A percentile compares a stretch with the other conserved stretches of the same genome.
These are phyloP conservation scores for Campoplex nolae DNA, from an alignment of 2,888 invertebrate species.

Conservation along the genomic window DNA sequence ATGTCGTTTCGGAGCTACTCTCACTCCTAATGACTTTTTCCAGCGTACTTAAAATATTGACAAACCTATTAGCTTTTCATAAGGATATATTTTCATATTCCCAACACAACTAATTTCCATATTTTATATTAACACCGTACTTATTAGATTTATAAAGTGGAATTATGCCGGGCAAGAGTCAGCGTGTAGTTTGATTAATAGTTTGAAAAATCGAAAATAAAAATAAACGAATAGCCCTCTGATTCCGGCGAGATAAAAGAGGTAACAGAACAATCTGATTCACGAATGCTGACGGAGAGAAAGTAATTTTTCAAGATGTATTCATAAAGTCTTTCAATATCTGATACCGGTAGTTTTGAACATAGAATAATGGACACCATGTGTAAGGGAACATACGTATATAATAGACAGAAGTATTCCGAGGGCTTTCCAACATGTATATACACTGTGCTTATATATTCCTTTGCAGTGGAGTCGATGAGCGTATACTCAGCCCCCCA, in stretches of 20 bases:
- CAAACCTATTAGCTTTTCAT: not conserved
- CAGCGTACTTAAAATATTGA: not conserved
- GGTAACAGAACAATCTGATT: not conserved
- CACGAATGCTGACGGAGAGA: not conserved
- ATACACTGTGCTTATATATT: constrained; percentile 21
- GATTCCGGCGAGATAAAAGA: too few species aligned
- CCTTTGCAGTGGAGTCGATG: constrained; percentile 48
- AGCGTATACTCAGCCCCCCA: constrained; percentile 36
- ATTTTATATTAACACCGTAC: not conserved
- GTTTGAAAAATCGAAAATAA: not conserved
- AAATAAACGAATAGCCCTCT: too few species aligned
- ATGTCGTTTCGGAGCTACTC: not conserved
- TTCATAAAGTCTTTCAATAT: not conserved
- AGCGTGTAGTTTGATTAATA: not conserved
- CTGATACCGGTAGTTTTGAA: not conserved
- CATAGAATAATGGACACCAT: not conserved
- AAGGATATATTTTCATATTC: not conserved
- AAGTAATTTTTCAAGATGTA: not conserved
- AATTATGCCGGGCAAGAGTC: not conserved
- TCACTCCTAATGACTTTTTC: not conserved
- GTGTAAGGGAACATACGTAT: not conserved
- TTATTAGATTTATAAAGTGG: not conserved
- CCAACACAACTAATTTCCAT: not conserved
- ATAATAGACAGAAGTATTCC: constrained; percentile 4
- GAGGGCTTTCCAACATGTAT: constrained; percentile 30